phyloP scores from a whole-genome alignment of 1,140 invertebrate species.

The Leptinotarsa texana region DNA sequence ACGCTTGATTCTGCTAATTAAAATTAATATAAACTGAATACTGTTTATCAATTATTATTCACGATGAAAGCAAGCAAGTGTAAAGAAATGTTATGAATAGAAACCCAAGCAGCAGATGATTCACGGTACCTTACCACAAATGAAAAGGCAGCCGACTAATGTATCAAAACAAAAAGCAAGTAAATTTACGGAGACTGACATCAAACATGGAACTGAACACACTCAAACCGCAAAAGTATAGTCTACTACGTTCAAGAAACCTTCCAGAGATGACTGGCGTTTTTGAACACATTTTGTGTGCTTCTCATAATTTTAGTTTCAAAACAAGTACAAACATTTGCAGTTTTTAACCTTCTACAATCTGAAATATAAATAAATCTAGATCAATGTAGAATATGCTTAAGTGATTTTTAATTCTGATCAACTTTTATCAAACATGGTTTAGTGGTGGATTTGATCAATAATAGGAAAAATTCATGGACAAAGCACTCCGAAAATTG shows the following conservation, averaged over 20 bases:
- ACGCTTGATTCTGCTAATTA: background rate
- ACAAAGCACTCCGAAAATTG: too few species aligned
- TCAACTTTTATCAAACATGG: too few species aligned
- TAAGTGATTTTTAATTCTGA: too few species aligned
- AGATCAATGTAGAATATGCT: too few species aligned
- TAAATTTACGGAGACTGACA: conserved; percentile 19
- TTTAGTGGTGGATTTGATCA: too few species aligned
- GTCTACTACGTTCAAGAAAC: background rate
- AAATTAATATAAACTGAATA: background rate
- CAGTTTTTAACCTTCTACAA: too few species aligned
- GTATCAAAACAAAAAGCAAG: conserved; percentile 27
- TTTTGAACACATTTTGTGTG: background rate
- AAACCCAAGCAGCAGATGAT: conserved; percentile 10
- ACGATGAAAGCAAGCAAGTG: conserved; percentile 10
- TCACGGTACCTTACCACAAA: conserved; percentile 14
- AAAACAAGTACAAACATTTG: too few species aligned
- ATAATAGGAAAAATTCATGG: too few species aligned
- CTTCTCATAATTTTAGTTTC: too few species aligned
- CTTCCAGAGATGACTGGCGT: background rate
- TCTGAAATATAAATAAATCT: too few species aligned
- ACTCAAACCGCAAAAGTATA: conserved; percentile 21
- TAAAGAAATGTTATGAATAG: conserved; percentile 28
- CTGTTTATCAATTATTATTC: background rate
- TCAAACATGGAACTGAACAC: conserved; percentile 9
- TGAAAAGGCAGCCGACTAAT: conserved; percentile 20